Base-by-base conservation (phyloP, 2,113 vertebrate species). In the Caracal caracal region DNA sequence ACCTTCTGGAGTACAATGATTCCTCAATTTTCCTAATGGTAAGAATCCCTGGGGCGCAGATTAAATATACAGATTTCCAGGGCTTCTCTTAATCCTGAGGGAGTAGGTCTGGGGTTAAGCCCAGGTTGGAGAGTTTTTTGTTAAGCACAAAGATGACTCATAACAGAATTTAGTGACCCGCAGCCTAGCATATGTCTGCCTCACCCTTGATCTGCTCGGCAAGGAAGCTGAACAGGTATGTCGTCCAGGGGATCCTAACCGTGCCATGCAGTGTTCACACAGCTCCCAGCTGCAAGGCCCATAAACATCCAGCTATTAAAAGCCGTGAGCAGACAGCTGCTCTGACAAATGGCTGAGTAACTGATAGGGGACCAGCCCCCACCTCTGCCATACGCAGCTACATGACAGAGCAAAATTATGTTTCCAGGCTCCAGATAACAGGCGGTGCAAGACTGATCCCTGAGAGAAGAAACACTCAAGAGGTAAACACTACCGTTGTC, bases 311-410 rank as follows among this genome's bases (percentile, higher is more conserved):
- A 15, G 47, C 19, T 24, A 33, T 11, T 16, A 33, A 43, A 71
- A 40, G 53, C 37, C 4, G 24, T 1, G 56, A 13, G 28, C 51
- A 17, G n/a, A n/a, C 13, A 0, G 59, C 61, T 26, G n/a, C 79
- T 35, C 56, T 28, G 56, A 28, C 4, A 20, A 22, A 63, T 0
- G 5, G 30, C 49, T 13, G n/a, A 82, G 35, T 6, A 6, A 24
- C 70, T 37, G n/a, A 61, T 0, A 6, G 22, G 1, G 2, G 3
- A 10, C 37, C 0, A 3, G 26, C 65, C 24, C 20, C 22, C 8
- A 6, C 24, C 10, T 30, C 30, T 10, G 1, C 35, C 63, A 30
- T 47, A n/a, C 51, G 51, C 16, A 65, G 40, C 4, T 20, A 7
- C 1, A 22, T 30, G 53, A 40, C 17, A 16, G 73, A 19, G 13